Percentiles rank a stretch among this genome's conserved stretches.
Evolutionary conservation across 2,113 vertebrate species (phyloP).

Genomic region (Sialia sialis): DNA sequence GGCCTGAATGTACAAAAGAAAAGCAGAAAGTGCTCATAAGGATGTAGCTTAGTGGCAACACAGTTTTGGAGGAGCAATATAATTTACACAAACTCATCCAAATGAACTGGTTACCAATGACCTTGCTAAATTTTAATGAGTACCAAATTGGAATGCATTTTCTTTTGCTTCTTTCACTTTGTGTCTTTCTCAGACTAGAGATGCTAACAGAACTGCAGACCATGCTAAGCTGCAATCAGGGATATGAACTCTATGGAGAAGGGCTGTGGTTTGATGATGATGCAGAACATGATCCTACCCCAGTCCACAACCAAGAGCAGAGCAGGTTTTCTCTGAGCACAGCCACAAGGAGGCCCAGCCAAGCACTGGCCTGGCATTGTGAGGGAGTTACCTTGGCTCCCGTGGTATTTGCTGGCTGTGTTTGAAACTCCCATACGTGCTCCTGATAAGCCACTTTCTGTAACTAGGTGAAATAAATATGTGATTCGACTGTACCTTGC

Average conservation of each 20-base stretch:
- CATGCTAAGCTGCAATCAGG: neutral
- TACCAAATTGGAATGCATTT: neutral
- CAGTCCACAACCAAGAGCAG: neutral
- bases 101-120: neutral
- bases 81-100: neutral
- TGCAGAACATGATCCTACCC: neutral
- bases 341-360: neutral
- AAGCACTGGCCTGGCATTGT: neutral
- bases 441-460: neutral
- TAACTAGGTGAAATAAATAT: neutral
- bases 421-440: neutral
- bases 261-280: neutral
- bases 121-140: neutral
- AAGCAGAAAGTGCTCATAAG: neutral
- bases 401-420: neutral
- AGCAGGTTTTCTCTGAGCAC: neutral
- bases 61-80: neutral
- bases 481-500: constrained; percentile 59
- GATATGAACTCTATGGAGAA: neutral
- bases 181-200: neutral
- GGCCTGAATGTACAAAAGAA: neutral
- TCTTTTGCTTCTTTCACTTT: neutral
- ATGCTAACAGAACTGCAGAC: neutral
- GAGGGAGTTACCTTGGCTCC: neutral
- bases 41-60: neutral